Base-by-base conservation (phyloP, 2,888 invertebrate species). In the Periphyllus acericola region DNA sequence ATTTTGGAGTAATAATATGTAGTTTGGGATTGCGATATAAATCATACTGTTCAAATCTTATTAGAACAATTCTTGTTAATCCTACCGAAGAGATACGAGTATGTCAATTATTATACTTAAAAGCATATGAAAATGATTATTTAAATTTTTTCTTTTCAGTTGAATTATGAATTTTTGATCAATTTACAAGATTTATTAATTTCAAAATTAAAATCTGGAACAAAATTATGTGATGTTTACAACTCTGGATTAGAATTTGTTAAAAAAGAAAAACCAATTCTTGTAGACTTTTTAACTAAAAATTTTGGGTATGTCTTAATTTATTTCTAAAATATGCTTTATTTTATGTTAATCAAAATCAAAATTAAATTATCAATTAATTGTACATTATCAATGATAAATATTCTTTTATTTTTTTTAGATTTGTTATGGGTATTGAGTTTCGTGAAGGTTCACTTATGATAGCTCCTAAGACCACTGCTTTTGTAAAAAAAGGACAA, bases 1-100 rank as follows among this genome's bases (percentile, higher is more conserved):
- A 99, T 92, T 99, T 99, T 92, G 99, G 98, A 74, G 95, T 98
- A 0, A 98, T 99, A 90, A 96, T 98, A 79, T 98, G 98, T 92
- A 97, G 97, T 21, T 92, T 99, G 89, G 99, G 99, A 9, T 96
- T 96, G 4, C 94, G 99, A 89, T 99, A 99, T 92, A 98, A 98
- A 92, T 97, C 96, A 0, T 99, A 99, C 91, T 99, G 99, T 92
- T 98, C 99, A 0, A 99, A 99, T 92, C 96, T 99, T 90, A 97
- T 98, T 21, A 94, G 99, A 89, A 99, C 99, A 25, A 93, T 99
- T 90, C 93, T 99, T 90, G 98, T 99, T 6, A 98, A 99, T 92
- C 99, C 99, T 1, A 95, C 94, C 4, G 93, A 94, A 87, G 91
- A 93, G 89, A 93, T 95, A 90, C 93, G 94, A 92, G 93, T 93